A percentile compares a stretch with the other conserved stretches of the same genome.
These are phyloP conservation scores for Anthophora plumipes DNA, from an alignment of 2,888 invertebrate genomes.

Conservation along the genomic window DNA sequence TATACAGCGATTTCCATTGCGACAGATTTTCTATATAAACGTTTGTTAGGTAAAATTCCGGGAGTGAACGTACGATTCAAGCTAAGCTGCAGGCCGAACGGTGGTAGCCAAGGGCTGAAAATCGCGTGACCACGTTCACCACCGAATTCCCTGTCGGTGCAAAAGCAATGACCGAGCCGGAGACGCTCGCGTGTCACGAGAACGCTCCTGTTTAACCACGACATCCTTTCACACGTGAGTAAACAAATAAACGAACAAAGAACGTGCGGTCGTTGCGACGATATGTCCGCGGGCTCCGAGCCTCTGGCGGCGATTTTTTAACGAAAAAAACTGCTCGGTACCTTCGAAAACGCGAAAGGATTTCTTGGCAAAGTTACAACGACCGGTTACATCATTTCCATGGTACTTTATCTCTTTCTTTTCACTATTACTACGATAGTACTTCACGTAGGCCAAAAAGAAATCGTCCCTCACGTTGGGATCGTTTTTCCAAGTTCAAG, in stretches of 20 bases:
- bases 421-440: no score
- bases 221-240: constrained; percentile 75
- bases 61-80: constrained; percentile 36
- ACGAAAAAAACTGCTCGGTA: not conserved
- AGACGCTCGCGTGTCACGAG: constrained; percentile 73
- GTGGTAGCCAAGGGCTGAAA: constrained; percentile 68
- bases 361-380: not conserved
- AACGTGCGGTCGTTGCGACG: constrained; percentile 44
- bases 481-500: no score
- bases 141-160: constrained; percentile 63
- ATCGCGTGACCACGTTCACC: constrained; percentile 70
- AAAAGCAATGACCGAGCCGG: constrained; percentile 68
- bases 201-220: constrained; percentile 73
- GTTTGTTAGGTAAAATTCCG: constrained; percentile 9
- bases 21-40: no score
- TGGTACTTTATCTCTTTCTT: no score
- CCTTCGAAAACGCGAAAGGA: not conserved
- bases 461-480: no score
- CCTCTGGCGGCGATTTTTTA: constrained; percentile 20
- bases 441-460: no score
- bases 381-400: not conserved
- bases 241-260: constrained; percentile 73
- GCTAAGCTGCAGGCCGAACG: constrained; percentile 50
- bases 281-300: constrained; percentile 10
- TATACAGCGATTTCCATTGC: no score